Evolutionary conservation across 2,888 invertebrate species (phyloP).

Genomic region (Linnaemya vulpina): DNA sequence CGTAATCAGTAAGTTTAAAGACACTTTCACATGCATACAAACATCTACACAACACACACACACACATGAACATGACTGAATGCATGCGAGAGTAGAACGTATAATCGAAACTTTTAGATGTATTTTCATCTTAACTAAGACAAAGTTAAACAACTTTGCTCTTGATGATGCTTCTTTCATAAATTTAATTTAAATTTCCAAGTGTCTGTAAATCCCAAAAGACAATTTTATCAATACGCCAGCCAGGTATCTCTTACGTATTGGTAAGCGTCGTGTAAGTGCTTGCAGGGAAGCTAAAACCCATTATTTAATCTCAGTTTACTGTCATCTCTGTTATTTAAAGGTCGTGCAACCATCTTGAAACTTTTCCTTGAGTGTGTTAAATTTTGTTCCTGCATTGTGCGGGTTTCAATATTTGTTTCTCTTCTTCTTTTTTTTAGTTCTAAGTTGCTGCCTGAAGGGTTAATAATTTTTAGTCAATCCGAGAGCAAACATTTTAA

Average conservation of each 20-base stretch:
- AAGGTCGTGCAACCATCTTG: conserved; percentile 35
- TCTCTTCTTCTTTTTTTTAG: no score
- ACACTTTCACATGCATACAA: background rate
- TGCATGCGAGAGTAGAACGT: background rate
- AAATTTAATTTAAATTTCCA: conserved; percentile 61
- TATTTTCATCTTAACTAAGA: background rate
- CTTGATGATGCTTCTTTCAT: conserved; percentile 44
- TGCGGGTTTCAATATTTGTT: background rate
- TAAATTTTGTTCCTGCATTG: no score
- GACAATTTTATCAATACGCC: conserved; percentile 41
- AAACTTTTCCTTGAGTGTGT: background rate
- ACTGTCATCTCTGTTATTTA: conserved; percentile 30
- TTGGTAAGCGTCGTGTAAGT: background rate
- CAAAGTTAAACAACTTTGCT: conserved; percentile 23
- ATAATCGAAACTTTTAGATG: conserved; percentile 19
- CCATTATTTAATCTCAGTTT: conserved; percentile 8
- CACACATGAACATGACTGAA: background rate
- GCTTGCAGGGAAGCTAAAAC: conserved; percentile 5
- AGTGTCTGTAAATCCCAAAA: conserved; percentile 44
- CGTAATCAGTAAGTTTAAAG: background rate
- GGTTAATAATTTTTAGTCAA: conserved; percentile 31
- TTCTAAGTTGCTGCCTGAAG: conserved; percentile 17
- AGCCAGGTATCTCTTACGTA: conserved; percentile 24
- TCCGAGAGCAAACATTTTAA: background rate
- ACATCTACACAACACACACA: background rate